phyloP scores from a whole-genome alignment of 2,888 invertebrate genomes.

The Serripes groenlandicus region DNA sequence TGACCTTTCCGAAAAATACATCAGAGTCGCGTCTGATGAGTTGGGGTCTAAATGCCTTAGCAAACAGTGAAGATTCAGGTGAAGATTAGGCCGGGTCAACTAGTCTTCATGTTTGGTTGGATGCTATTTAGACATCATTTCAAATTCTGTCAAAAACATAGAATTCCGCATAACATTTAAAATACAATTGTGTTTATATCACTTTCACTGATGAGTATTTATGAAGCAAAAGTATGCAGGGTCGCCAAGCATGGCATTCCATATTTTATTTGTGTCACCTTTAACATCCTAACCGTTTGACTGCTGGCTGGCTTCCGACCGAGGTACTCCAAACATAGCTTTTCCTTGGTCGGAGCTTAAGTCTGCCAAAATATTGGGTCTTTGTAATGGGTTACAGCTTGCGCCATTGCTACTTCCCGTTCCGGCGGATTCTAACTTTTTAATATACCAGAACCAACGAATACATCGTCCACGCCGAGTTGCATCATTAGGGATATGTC shows the following conservation, averaged over 20 bases:
- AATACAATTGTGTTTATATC: too few relatives aligned
- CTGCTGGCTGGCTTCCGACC: slow-evolving; percentile 39
- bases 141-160: too few relatives aligned
- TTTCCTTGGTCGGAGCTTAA: slow-evolving; percentile 82
- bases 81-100: too few relatives aligned
- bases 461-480: slow-evolving; percentile 85
- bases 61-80: too few relatives aligned
- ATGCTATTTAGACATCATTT: too few relatives aligned
- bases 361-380: slow-evolving; percentile 79
- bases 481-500: slow-evolving; percentile 85
- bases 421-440: slow-evolving; percentile 81
- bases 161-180: too few relatives aligned
- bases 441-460: slow-evolving; percentile 85
- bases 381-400: slow-evolving; percentile 83
- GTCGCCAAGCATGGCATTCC: slow-evolving; percentile 73
- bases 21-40: too few relatives aligned
- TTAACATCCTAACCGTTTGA: slow-evolving; percentile 35
- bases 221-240: slow-evolving; percentile 41
- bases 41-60: too few relatives aligned
- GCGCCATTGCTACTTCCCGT: slow-evolving; percentile 83
- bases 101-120: too few relatives aligned
- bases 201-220: too few relatives aligned
- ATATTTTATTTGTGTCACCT: slow-evolving; percentile 70
- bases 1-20: too few relatives aligned
- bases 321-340: slow-evolving; percentile 81